These are phyloP conservation scores for Gnathonemus longibarbis DNA, from an alignment of 2,113 vertebrate species.

Conservation along the genomic window DNA sequence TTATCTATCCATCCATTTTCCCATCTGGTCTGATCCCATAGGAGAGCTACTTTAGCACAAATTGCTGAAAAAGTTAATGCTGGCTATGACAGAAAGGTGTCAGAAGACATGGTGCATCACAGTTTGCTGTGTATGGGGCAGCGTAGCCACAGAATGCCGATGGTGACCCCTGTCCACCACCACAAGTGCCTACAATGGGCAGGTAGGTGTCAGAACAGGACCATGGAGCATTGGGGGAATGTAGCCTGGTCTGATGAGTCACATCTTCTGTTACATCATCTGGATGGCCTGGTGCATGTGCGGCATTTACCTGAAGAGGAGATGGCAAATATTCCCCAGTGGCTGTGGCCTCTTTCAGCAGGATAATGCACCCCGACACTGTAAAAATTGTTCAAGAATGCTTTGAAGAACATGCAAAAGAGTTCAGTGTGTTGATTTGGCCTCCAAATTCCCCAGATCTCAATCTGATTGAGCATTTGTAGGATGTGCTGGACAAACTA, in stretches of 20 bases:
- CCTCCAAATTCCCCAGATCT: neutral
- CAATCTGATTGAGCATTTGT: neutral
- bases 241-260: neutral
- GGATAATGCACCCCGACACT: neutral
- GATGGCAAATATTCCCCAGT: neutral
- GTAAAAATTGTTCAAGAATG: neutral
- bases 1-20: no score
- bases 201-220: neutral
- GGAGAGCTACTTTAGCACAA: neutral
- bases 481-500: neutral
- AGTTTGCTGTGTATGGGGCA: neutral
- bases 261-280: neutral
- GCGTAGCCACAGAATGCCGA: neutral
- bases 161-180: neutral
- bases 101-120: neutral
- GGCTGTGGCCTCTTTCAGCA: neutral
- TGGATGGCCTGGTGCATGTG: neutral
- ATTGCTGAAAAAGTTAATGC: neutral
- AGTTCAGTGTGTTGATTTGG: neutral
- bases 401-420: neutral
- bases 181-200: neutral
- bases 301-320: neutral
- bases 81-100: neutral
- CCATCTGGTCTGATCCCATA: neutral
- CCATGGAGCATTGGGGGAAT: neutral